These are phyloP conservation scores for Quadroppia sp. DNA, from an alignment of 2,888 invertebrate genomes.

Conservation along the genomic window DNA sequence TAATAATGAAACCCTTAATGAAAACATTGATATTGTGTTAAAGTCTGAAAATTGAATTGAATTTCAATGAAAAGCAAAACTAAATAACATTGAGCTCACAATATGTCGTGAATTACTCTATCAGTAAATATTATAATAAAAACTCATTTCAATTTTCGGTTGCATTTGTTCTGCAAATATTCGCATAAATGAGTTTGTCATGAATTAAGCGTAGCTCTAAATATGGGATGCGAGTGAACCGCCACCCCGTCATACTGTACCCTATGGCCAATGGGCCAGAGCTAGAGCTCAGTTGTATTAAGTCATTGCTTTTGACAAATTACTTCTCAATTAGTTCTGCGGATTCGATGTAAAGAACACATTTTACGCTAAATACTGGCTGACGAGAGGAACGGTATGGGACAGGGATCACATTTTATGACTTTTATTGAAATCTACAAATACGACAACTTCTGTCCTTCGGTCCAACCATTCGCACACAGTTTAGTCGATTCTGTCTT, in stretches of 20 bases:
- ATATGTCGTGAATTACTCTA: slow-evolving; percentile 20
- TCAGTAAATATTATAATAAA: slow-evolving; percentile 10
- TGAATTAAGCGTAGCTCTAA: neutral
- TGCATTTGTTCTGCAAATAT: slow-evolving; percentile 33
- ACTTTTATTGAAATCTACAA: slow-evolving; percentile 22
- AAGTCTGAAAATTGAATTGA: neutral
- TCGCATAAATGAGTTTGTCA: slow-evolving; percentile 6
- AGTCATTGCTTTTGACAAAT: slow-evolving; percentile 32
- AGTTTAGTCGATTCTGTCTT: slow-evolving; percentile 4
- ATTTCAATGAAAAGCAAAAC: neutral
- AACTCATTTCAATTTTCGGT: neutral
- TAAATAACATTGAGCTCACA: neutral
- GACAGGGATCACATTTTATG: slow-evolving; percentile 16
- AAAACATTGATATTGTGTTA: neutral
- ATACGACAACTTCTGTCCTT: neutral
- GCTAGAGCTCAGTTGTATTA: slow-evolving; percentile 5
- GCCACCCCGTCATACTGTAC: neutral
- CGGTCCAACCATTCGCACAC: neutral
- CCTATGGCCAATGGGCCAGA: neutral
- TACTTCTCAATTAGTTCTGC: slow-evolving; percentile 33
- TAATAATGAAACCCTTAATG: neutral
- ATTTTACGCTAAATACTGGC: slow-evolving; percentile 22
- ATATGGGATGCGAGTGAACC: neutral
- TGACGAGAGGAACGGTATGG: neutral
- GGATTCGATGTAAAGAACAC: neutral